Evolutionary conservation across 1,140 invertebrate genomes (phyloP), one percentile per base, ranked within the genome.

Genomic region (Drosophila malerkotliana): DNA sequence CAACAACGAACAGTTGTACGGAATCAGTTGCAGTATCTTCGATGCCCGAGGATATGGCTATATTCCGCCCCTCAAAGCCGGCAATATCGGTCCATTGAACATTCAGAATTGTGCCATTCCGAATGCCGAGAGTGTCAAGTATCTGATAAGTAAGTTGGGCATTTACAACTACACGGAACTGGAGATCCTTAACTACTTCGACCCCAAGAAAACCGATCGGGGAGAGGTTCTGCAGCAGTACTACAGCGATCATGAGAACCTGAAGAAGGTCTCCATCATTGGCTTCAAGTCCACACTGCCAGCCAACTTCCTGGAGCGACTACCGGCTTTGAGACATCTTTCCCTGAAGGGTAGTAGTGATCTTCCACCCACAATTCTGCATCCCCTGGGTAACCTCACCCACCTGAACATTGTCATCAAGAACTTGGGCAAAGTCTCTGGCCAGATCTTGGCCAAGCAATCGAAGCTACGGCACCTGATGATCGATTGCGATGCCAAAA

Each of bases 101-200:
- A 77, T 88, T 14, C 56, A 72, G 9, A 84, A 88, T 12, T 88
- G 83, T 10, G 84, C 83, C 6, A 66, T 88, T 21, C 83, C 83
- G 21, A 68, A 79, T 51, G 68, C 48, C 0, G 45, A 63, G 14
- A 84, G 76, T 9, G 59, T 88, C 0, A 69, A 71, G 7, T 54
- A 79, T 8, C n/a, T 76, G 14, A 58, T 88, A 2, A 47, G 47
- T 3, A 79, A 79, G 3, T 10, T 88, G 64, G 83, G 83, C 3
- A 72, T 88, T 0, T 64, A 51, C 10, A 83, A 83, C 61, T 84
- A 84, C 9, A 89, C 79, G 0, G 72, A 83, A 18, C 58, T 88
- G 49, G 57, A 71, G 53, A 48, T 88, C 1, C 64, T 66, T 7
- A 88, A 88, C 58, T 77, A 68, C 1, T 88, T 89, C 39, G 83